These are phyloP conservation scores for Hybognathus amarus DNA, from an alignment of 2,797 vertebrate species.

Conservation along the genomic window DNA sequence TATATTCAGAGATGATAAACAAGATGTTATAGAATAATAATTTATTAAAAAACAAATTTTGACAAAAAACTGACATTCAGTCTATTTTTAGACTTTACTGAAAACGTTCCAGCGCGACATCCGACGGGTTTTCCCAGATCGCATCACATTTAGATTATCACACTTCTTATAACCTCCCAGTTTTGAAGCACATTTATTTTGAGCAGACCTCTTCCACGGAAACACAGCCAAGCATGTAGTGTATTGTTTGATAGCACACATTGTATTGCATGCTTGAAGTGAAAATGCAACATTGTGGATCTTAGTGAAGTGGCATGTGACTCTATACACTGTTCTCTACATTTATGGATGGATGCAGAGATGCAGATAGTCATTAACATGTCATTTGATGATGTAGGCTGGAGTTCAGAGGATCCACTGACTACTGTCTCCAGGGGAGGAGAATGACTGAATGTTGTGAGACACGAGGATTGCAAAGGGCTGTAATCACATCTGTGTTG, in stretches of 20 bases:
- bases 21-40: too few species aligned
- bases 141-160: conserved; percentile 18
- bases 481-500: conserved; percentile 47
- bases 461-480: conserved; percentile 22
- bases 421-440: conserved; percentile 41
- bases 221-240: neutral
- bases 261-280: neutral
- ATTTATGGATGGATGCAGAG: conserved; percentile 14
- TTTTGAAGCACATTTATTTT: conserved; percentile 27
- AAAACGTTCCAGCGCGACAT: too few species aligned
- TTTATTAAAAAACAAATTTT: too few species aligned
- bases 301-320: neutral
- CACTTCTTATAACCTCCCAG: neutral
- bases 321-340: neutral
- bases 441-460: conserved; percentile 37
- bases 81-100: too few species aligned
- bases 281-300: conserved; percentile 14
- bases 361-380: conserved; percentile 45
- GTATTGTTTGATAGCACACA: conserved; percentile 8
- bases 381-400: conserved; percentile 51
- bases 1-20: too few species aligned
- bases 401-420: conserved; percentile 43
- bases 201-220: neutral
- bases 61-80: too few species aligned
- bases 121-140: too few species aligned